Evolutionary conservation across 2,888 invertebrate genomes (phyloP), one percentile per base, ranked within the genome.

Genomic region (Mactromeris polynyma): DNA sequence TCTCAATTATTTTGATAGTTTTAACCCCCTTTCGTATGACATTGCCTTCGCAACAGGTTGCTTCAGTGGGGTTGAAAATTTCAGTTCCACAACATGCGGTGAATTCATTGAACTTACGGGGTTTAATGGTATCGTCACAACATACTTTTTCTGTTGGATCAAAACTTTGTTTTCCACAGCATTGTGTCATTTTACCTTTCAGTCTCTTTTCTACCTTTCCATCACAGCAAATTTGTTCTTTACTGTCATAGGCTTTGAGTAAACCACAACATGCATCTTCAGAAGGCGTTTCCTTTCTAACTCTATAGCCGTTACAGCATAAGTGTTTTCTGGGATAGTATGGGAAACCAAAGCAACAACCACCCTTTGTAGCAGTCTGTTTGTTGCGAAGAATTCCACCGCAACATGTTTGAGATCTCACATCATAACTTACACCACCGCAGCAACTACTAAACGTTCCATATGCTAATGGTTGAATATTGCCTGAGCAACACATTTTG

Each of bases 31-130:
- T 33, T 36, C 14, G 31, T 38, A 21, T 40, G 21, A 64, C 33
- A 19, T 51, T 33, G 26, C 69, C 84, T 26, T 89, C 84, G 40
- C 89, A 89, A 69, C 86, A 89, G 33, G 77, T 42, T 33, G 81
- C 81, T 21, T n/a, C 17, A 46, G 31, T n/a, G 14, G 86, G 86
- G 64, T 87, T 77, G 73, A 81, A 89, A 19, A 85, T 58, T 33
- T 81, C 54, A 2, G 40, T 78, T 54, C 86, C 89, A 77, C 89
- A 89, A 79, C 89, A 89, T 4, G 81, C 81, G 2, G 89, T 87
- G 0, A 81, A 46, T 26, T 86, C 77, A 40, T 85, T 87, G 58
- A 81, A 87, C n/a, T n/a, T 81, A 42, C 87, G 46, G 11, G 21
- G 77, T 31, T 46, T 77, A 40, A 81, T 64, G 14, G 81, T 82